Percentiles rank a stretch among this genome's conserved stretches.
These are phyloP conservation scores for Sitta carolinensis DNA, from an alignment of 2,797 vertebrate species.

Conservation along the genomic window DNA sequence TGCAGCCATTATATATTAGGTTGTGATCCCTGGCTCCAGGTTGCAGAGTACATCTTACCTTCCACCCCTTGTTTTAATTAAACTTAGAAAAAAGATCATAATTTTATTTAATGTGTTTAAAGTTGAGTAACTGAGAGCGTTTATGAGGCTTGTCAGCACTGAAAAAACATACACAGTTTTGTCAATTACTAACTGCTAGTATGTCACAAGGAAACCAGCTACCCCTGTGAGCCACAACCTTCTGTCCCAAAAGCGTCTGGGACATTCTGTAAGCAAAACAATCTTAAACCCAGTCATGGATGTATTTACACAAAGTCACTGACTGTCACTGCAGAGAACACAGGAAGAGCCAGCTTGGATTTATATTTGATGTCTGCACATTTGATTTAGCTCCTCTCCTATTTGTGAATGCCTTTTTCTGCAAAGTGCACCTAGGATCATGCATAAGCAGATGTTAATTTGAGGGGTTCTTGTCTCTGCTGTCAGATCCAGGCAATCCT, in stretches of 20 bases:
- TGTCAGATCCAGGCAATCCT: neutral
- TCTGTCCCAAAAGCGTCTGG: neutral
- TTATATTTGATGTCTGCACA: neutral
- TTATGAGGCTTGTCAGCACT: neutral
- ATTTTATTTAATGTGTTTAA: neutral
- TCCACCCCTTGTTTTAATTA: constrained; percentile 39
- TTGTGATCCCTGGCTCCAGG: constrained; percentile 35
- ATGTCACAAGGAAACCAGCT: neutral
- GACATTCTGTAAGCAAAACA: neutral
- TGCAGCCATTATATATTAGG: constrained; percentile 13
- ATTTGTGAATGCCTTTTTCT: neutral
- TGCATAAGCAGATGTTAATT: neutral
- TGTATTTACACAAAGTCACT: neutral
- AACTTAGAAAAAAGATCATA: neutral
- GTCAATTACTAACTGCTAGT: neutral
- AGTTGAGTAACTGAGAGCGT: neutral
- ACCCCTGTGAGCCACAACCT: neutral
- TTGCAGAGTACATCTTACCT: constrained; percentile 25
- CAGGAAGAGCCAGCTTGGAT: neutral
- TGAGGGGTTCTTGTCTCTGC: neutral
- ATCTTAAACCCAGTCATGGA: neutral
- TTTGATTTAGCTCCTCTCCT: neutral
- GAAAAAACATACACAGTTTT: neutral
- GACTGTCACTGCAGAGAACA: neutral
- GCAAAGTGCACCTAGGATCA: neutral